phyloP scores from a whole-genome alignment of 2,797 vertebrate genomes.

The Phrynocephalus forsythii region DNA sequence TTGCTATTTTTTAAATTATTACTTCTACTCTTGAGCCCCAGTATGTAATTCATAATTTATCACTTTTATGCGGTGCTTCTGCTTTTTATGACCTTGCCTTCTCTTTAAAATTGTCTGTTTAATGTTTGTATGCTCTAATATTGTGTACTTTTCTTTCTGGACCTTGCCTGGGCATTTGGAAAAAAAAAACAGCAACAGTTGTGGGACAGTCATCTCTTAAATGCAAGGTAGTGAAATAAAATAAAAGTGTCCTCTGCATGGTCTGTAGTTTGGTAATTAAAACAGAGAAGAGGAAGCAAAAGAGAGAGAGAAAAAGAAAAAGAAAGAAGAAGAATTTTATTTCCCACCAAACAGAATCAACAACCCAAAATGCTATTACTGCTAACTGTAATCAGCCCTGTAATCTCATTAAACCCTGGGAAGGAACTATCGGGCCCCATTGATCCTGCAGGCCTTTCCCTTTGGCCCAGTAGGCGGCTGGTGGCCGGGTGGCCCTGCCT shows the following conservation, averaged over 20 bases:
- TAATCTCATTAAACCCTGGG: constrained; percentile 31
- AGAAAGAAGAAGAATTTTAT: background rate
- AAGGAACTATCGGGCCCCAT: constrained; percentile 33
- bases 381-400: constrained; percentile 38
- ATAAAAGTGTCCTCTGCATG: constrained; percentile 21
- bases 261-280: background rate
- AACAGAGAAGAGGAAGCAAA: no score
- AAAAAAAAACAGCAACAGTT: background rate
- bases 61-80: background rate
- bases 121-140: background rate
- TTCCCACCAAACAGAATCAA: constrained; percentile 38
- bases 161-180: background rate
- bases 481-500: constrained; percentile 2
- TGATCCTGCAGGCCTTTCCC: background rate
- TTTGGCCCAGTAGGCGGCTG: constrained; percentile 34
- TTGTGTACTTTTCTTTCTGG: background rate
- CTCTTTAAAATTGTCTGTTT: background rate
- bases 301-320: background rate
- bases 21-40: background rate
- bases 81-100: background rate
- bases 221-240: background rate
- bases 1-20: no score
- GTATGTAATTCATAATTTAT: background rate
- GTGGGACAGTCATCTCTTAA: background rate
- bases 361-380: constrained; percentile 21